Conservation (phyloP, 2,113 vertebrate species). For the Gymnorhina tibicen region DNA sequence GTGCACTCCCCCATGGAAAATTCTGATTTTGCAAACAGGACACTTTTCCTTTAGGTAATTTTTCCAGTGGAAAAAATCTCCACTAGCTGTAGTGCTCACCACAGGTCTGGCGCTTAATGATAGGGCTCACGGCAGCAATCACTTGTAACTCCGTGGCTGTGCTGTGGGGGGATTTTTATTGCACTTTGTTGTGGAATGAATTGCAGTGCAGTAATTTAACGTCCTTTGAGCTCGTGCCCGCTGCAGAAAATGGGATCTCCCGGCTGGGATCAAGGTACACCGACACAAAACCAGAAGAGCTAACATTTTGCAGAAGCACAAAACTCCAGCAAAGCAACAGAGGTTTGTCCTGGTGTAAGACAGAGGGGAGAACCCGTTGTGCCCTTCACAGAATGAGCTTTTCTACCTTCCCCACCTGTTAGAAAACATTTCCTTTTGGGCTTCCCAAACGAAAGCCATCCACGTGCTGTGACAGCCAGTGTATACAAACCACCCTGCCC, state of each 20-base stretch:
- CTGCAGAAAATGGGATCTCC: background rate
- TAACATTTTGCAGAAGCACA: background rate
- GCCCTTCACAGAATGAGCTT: background rate
- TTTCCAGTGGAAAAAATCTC: background rate
- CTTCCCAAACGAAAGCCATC: background rate
- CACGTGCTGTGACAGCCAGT: fast-evolving
- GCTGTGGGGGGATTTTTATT: background rate
- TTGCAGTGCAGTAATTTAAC: background rate
- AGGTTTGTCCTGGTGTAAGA: background rate
- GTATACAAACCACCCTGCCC: background rate
- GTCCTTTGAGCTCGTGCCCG: background rate
- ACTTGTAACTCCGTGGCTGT: background rate
- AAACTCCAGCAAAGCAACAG: background rate
- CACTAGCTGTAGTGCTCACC: background rate
- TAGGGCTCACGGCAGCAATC: background rate
- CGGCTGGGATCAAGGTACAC: background rate
- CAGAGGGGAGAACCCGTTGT: background rate
- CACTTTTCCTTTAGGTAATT: background rate
- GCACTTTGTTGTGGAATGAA: background rate
- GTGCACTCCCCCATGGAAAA: background rate
- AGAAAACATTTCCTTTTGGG: background rate
- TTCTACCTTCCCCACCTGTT: background rate
- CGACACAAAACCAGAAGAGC: background rate
- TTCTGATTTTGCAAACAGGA: background rate
- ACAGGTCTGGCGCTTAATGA: background rate